phyloP scores from a whole-genome alignment of 2,888 invertebrate species.

The Meteorus colon region DNA sequence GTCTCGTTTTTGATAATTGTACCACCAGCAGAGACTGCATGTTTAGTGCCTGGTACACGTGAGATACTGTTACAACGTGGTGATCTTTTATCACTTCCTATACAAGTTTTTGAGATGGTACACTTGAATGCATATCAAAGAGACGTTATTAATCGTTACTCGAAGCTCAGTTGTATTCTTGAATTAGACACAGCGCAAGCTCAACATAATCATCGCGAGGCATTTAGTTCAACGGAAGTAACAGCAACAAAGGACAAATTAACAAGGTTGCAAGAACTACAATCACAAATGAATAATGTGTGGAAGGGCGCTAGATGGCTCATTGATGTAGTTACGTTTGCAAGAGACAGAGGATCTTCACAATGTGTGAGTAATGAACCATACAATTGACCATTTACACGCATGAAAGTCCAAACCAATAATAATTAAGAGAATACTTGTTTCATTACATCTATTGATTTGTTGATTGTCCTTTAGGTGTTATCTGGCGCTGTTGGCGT shows the following conservation, averaged over 20 bases:
- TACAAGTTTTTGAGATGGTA: conserved; percentile 96
- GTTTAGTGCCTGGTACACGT: conserved; percentile 90
- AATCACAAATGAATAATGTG: conserved; percentile 87
- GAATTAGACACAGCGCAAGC: conserved; percentile 94
- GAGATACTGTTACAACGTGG: conserved; percentile 89
- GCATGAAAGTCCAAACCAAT: no score
- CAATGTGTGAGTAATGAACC: conserved; percentile 59
- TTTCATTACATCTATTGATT: background rate
- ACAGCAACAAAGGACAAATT: conserved; percentile 90
- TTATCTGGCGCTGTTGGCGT: conserved; percentile 61
- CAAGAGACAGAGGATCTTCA: conserved; percentile 82
- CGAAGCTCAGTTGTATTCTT: conserved; percentile 92
- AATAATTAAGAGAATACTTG: no score
- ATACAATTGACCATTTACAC: background rate
- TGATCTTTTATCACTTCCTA: conserved; percentile 91
- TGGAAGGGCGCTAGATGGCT: conserved; percentile 98
- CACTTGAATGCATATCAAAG: conserved; percentile 95
- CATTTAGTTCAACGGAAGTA: conserved; percentile 92
- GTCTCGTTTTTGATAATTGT: conserved; percentile 94
- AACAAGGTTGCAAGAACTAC: conserved; percentile 87
- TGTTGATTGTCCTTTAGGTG: background rate
- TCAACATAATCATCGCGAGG: conserved; percentile 94
- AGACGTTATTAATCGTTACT: conserved; percentile 92
- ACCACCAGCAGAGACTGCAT: conserved; percentile 93
- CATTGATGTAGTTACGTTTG: conserved; percentile 95